Percentiles rank a stretch among this genome's conserved stretches.
Evolutionary conservation across 2,888 invertebrate genomes (phyloP).

Genomic region (Suillia variegata): DNA sequence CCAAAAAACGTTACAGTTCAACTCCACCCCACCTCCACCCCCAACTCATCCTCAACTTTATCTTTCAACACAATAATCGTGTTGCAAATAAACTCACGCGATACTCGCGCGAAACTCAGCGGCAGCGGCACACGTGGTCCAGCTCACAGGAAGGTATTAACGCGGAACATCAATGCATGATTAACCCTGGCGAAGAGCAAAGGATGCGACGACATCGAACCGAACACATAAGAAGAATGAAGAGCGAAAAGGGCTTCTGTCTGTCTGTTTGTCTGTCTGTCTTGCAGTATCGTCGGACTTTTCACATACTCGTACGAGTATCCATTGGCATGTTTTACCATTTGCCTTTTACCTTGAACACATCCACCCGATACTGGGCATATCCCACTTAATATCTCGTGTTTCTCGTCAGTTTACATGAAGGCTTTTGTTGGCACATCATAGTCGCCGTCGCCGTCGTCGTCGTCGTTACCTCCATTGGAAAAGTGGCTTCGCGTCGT

Average conservation of each 20-base stretch:
- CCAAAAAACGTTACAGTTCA: background rate
- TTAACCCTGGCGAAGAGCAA: slow-evolving; percentile 41
- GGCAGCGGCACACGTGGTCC: slow-evolving; percentile 53
- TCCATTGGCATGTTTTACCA: too few species aligned
- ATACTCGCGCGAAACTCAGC: background rate
- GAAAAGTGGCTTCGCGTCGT: slow-evolving; percentile 3
- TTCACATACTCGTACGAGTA: too few species aligned
- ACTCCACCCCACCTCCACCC: background rate
- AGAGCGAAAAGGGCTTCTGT: background rate
- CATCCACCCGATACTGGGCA: too few species aligned
- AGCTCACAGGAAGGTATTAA: slow-evolving; percentile 62
- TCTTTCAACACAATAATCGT: too few species aligned
- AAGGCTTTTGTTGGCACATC: slow-evolving; percentile 8
- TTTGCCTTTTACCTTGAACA: too few species aligned
- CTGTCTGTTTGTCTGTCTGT: background rate
- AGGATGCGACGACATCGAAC: background rate
- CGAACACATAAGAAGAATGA: too few species aligned
- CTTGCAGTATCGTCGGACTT: too few species aligned
- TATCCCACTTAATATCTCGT: background rate
- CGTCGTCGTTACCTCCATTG: too few species aligned
- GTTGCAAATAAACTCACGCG: background rate
- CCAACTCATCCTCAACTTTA: too few species aligned
- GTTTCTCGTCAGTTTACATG: slow-evolving; percentile 9
- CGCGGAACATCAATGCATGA: slow-evolving; percentile 60
- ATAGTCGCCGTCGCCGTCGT: too few species aligned